Base-by-base conservation (phyloP, 2,888 invertebrate genomes). In the Hypercompe scribonia region DNA sequence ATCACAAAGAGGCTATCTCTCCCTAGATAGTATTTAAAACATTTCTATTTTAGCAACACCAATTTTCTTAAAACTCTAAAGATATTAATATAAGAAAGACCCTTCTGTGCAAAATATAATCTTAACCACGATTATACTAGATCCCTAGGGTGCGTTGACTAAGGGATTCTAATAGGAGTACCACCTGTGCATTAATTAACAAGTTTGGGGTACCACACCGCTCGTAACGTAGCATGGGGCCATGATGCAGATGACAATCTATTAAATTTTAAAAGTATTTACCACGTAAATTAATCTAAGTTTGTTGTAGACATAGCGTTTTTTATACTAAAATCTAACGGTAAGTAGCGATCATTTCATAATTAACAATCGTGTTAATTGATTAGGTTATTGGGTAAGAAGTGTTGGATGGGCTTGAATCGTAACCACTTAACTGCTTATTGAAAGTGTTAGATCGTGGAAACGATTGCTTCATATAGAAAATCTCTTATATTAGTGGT, bases 161-260 rank as follows among this genome's bases (percentile, higher is more conserved):
- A 67, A 61, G 66, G 71, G 61, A 63, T 72, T 67, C 50, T 72
- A 72, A 68, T 72, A 67, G 63, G 63, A 72, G 67, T 36, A n/a
- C 34, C 63, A 71, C 71, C 71, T 67, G 71, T 71, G 71, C 71
- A 68, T 63, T 72, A 72, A 68, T 68, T 72, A 64, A 63, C 46
- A 34, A 68, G 67, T 72, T 72, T 68, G 68, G 61, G 42, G 28
- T 63, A 68, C 50, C 63, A 63, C 24, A 67, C 72, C 63, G 46
- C 54, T 68, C 46, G 68, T 72, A 68, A 72, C 63, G 68, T 68
- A 28, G 50, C 67, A 63, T 39, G 61, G 58, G 63, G 42, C 31
- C 42, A 71, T 66, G 46, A 42, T 72, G 72, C 72, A 68, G 63
- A 46, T 36, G 33, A 36, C 7, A 66, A 61, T 67, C 63, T 50